Evolutionary conservation across 2,797 vertebrate species (phyloP).

Genomic region (Setipinna tenuifilis): DNA sequence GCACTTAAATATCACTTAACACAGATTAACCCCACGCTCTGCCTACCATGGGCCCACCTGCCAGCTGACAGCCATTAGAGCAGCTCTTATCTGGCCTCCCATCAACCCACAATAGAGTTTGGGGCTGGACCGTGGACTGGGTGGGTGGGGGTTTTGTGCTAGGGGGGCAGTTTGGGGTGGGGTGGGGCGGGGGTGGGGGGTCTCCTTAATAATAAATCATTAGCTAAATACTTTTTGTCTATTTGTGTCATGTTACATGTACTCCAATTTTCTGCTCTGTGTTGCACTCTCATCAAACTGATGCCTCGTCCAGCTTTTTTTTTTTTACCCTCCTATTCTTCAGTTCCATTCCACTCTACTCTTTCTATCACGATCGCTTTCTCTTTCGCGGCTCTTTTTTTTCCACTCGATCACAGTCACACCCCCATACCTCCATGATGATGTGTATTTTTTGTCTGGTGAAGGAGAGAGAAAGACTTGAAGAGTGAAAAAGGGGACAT

Average conservation of each 20-base stretch:
- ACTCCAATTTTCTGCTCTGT: constrained; percentile 76
- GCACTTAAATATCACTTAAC: constrained; percentile 80
- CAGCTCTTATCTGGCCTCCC: constrained; percentile 75
- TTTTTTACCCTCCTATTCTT: not conserved
- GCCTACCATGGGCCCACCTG: constrained; percentile 73
- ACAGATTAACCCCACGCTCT: constrained; percentile 80
- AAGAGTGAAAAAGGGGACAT: not conserved
- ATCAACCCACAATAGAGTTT: constrained; percentile 77
- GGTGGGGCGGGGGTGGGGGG: constrained; percentile 59
- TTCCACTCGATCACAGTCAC: not conserved
- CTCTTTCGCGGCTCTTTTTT: constrained; percentile 17
- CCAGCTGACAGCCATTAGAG: constrained; percentile 83
- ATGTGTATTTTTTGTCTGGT: not conserved
- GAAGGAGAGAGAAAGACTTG: not conserved
- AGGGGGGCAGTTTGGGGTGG: constrained; percentile 30
- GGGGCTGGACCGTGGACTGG: constrained; percentile 64
- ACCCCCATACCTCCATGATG: not conserved
- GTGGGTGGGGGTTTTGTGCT: constrained; percentile 38
- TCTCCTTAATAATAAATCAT: constrained; percentile 85
- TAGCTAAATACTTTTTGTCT: constrained; percentile 84
- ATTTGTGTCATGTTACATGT: constrained; percentile 84
- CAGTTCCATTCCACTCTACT: constrained; percentile 23
- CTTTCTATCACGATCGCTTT: constrained; percentile 61
- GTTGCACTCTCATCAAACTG: constrained; percentile 35
- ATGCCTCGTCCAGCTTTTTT: constrained; percentile 32